A percentile compares a stretch with the other conserved stretches of the same genome.
phyloP scores from a whole-genome alignment of 2,797 vertebrate species.

The Pangasius krempfi region DNA sequence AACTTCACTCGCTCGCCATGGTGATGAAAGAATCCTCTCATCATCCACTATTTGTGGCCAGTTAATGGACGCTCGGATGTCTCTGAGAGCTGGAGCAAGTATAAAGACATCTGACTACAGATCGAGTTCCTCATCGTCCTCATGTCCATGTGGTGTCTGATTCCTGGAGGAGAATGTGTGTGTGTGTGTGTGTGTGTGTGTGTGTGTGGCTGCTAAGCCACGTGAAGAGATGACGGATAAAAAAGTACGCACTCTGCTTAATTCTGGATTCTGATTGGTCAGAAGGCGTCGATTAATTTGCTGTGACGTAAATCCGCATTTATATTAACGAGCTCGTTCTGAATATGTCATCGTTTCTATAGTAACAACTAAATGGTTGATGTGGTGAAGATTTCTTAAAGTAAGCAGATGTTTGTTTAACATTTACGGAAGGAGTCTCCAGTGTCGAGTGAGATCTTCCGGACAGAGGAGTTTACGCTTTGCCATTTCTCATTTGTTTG shows the following conservation, averaged over 20 bases:
- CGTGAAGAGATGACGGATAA: neutral
- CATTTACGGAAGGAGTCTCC: neutral
- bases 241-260: neutral
- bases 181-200: neutral
- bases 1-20: neutral
- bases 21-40: slow-evolving; percentile 5
- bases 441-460: neutral
- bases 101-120: slow-evolving; percentile 2
- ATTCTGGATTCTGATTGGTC: neutral
- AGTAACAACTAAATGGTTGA: neutral
- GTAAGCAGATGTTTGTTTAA: neutral
- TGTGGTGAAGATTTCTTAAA: neutral
- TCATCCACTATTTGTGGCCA: neutral
- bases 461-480: neutral
- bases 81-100: neutral
- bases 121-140: neutral
- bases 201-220: neutral
- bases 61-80: neutral
- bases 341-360: no score
- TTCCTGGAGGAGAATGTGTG: neutral
- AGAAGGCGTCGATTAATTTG: neutral
- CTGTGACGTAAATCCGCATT: neutral
- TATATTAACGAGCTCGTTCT: no score
- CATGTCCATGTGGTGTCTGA: neutral
- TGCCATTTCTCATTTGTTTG: no score